A percentile compares a stretch with the other conserved stretches of the same genome.
phyloP scores from a whole-genome alignment of 2,888 invertebrate genomes.

The Platynereis dumerilii region DNA sequence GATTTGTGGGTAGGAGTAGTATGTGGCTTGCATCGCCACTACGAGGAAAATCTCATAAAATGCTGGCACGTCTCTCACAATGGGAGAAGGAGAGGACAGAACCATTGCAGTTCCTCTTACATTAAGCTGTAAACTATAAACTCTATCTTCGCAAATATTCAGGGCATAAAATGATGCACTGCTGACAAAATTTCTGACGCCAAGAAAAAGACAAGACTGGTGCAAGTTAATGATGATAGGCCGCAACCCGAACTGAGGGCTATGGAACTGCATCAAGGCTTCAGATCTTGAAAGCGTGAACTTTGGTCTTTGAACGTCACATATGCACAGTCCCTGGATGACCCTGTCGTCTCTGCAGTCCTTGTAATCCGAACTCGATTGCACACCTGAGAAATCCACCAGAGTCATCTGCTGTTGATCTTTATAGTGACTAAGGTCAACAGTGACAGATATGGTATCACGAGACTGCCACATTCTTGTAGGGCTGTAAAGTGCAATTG shows the following conservation, averaged over 20 bases:
- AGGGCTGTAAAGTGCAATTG: not conserved
- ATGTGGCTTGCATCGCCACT: slow-evolving; percentile 1
- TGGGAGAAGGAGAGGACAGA: not conserved
- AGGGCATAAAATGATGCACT: slow-evolving; percentile 2
- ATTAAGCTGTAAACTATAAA: not conserved
- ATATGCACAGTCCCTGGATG: not conserved
- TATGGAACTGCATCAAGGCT: not conserved
- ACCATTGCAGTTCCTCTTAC: not conserved
- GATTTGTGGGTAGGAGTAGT: not conserved
- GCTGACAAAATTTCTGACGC: not conserved
- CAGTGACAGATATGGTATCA: not conserved
- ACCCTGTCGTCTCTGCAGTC: slow-evolving; percentile 1
- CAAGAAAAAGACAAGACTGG: slow-evolving; percentile 2
- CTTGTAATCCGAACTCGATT: not conserved
- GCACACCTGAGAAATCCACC: too few species aligned
- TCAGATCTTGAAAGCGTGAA: not conserved
- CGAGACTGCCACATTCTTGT: not conserved
- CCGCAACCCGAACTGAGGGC: not conserved
- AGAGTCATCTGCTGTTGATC: not conserved
- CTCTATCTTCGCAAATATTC: slow-evolving; percentile 3
- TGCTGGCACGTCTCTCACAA: not conserved
- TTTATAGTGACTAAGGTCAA: not conserved
- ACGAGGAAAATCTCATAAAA: not conserved
- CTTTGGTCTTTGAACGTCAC: not conserved
- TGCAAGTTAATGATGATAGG: not conserved